Conservation (phyloP, 2,113 vertebrate species). For the Aix galericulata region DNA sequence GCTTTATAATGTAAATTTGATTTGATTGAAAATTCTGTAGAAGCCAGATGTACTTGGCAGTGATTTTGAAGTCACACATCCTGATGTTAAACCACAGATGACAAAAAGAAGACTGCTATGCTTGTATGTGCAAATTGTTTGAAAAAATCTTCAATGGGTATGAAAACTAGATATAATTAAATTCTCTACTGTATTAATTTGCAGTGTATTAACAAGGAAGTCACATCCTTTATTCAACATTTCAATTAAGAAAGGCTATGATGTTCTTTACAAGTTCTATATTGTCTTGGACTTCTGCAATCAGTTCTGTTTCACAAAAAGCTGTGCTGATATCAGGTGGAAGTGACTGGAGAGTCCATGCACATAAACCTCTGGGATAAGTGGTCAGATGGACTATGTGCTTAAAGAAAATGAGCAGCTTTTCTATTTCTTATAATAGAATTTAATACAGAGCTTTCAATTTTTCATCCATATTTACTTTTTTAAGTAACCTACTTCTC, state of each 20-base stretch:
- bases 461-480: background rate
- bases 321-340: background rate
- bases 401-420: no score
- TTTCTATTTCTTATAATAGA: background rate
- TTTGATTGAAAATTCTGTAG: slow-evolving; percentile 42
- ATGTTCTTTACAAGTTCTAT: background rate
- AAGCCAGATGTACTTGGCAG: slow-evolving; percentile 24
- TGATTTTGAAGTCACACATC: background rate
- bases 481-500: background rate
- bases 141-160: background rate
- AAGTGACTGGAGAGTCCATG: background rate
- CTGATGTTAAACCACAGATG: slow-evolving; percentile 4
- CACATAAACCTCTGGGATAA: background rate
- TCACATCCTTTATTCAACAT: background rate
- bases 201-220: background rate
- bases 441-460: background rate
- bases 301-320: background rate
- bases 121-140: background rate
- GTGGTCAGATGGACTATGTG: background rate
- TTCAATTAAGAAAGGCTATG: background rate
- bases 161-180: background rate
- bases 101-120: background rate
- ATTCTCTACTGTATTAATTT: background rate
- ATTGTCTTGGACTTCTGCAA: background rate
- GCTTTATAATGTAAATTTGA: slow-evolving; percentile 72